These are phyloP conservation scores for Chaetops frenatus DNA, from an alignment of 2,113 vertebrate genomes.

Conservation along the genomic window DNA sequence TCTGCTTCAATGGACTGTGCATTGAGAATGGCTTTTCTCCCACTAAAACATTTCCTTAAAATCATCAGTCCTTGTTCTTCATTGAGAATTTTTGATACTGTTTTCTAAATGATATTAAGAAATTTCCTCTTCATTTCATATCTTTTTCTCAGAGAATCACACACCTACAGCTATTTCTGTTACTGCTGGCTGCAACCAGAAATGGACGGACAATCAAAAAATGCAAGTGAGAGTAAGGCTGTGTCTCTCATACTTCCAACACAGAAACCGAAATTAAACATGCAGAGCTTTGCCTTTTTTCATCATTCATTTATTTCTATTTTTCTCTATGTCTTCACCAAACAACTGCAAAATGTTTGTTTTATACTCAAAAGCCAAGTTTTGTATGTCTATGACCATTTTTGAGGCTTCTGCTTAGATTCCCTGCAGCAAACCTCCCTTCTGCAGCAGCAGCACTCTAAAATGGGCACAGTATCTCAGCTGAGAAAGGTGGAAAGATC, in stretches of 20 bases:
- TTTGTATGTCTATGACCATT: not conserved
- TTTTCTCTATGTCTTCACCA: not conserved
- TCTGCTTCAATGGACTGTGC: not conserved
- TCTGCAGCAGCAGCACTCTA: not conserved
- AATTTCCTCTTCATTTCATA: not conserved
- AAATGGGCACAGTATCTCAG: not conserved
- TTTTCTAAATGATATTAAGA: not conserved
- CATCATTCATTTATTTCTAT: not conserved
- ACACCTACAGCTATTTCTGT: not conserved
- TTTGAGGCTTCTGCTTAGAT: not conserved
- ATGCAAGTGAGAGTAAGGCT: not conserved
- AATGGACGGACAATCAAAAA: not conserved
- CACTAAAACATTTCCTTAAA: not conserved
- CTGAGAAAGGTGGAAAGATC: not conserved
- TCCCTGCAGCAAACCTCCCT: not conserved
- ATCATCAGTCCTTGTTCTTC: not conserved
- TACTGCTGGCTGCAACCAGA: not conserved
- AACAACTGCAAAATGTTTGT: not conserved
- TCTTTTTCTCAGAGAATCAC: not conserved
- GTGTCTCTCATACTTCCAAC: not conserved
- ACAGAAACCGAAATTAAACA: not conserved
- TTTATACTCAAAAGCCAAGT: not conserved
- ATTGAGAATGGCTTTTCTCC: not conserved
- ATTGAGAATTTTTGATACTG: not conserved
- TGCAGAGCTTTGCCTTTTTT: not conserved